Evolutionary conservation across 2,797 vertebrate species (phyloP).

Genomic region (Carduelis carduelis): DNA sequence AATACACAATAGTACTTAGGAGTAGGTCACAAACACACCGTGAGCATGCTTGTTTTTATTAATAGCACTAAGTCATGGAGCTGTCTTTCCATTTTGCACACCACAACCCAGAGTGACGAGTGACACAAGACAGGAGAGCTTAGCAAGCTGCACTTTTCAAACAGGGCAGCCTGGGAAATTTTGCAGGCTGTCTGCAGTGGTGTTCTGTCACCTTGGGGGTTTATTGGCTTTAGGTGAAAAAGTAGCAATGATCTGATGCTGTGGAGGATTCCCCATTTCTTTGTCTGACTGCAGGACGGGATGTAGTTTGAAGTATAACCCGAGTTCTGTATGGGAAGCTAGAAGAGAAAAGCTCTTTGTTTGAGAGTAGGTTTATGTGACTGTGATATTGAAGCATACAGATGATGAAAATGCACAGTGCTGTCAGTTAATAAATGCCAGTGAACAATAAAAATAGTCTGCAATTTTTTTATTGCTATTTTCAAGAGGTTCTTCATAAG

Average conservation of each 20-base stretch:
- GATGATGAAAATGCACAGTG: not conserved
- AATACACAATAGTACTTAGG: not conserved
- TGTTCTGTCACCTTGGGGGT: not conserved
- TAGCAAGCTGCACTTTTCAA: not conserved
- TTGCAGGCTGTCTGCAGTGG: accelerated
- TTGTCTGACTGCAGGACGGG: not conserved
- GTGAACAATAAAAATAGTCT: not conserved
- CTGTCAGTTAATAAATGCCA: not conserved
- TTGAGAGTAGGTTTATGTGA: not conserved
- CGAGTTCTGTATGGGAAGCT: not conserved
- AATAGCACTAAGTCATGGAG: not conserved
- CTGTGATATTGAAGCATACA: not conserved
- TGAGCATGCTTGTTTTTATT: not conserved
- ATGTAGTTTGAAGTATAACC: not conserved
- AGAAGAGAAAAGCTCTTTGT: not conserved
- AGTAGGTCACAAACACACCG: not conserved
- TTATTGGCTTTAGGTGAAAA: not conserved
- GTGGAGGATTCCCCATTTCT: constrained; percentile 1
- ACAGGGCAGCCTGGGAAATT: not conserved
- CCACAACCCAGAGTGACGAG: not conserved
- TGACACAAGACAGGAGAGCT: not conserved
- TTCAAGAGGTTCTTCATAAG: not conserved
- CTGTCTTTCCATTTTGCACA: not conserved
- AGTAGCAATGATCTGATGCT: not conserved
- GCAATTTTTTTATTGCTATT: not conserved